Percentiles rank a stretch among this genome's conserved stretches.
Evolutionary conservation across 1,140 invertebrate species (phyloP).

Genomic region (Frieseomelitta varia): DNA sequence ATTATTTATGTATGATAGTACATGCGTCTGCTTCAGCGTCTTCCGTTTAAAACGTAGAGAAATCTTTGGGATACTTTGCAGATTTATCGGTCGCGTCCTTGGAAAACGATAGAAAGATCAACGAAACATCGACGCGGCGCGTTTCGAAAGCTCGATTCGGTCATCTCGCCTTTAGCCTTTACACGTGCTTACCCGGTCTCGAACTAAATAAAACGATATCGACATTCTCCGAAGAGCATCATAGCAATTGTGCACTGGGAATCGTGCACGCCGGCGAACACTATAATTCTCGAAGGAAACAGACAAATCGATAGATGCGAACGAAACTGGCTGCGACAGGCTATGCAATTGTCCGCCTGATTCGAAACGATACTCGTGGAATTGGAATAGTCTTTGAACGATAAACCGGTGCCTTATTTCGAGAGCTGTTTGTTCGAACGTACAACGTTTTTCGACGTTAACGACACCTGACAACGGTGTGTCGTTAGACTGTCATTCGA

Average conservation of each 20-base stretch:
- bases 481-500: not conserved
- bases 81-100: not conserved
- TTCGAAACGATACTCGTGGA: constrained; percentile 8
- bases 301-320: constrained; percentile 12
- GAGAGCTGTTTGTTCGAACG: not conserved
- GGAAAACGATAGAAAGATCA: not conserved
- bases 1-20: too few species aligned
- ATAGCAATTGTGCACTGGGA: not conserved
- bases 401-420: not conserved
- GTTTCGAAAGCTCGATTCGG: too few species aligned
- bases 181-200: not conserved
- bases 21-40: not conserved
- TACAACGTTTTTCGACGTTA: not conserved
- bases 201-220: constrained; percentile 7
- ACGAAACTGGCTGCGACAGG: not conserved
- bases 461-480: not conserved
- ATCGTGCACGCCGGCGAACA: constrained; percentile 11
- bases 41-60: not conserved
- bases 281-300: constrained; percentile 25
- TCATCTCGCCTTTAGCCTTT: not conserved
- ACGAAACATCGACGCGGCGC: not conserved
- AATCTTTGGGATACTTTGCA: not conserved
- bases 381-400: not conserved
- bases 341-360: not conserved
- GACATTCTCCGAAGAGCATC: constrained; percentile 20